Conservation (phyloP, 2,888 invertebrate genomes). For the Hofmannophila pseudospretella region DNA sequence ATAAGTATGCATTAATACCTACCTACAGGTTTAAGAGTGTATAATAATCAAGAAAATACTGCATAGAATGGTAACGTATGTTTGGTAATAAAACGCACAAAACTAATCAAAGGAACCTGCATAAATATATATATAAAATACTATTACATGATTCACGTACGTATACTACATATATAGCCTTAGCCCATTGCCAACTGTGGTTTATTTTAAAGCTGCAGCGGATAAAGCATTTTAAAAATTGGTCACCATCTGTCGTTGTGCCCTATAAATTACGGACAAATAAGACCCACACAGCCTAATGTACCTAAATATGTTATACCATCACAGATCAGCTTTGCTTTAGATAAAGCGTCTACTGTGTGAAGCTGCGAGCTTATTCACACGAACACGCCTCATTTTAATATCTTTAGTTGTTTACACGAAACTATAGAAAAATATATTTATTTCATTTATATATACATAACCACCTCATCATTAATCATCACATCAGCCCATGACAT, state of each 20-base stretch:
- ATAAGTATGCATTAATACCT: constrained; percentile 48
- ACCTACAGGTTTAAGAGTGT: constrained; percentile 29
- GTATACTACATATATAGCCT: background rate
- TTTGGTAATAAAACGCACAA: constrained; percentile 42
- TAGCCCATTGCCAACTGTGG: background rate
- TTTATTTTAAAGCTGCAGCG: constrained; percentile 37
- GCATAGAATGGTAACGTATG: constrained; percentile 45
- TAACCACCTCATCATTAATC: too few relatives aligned
- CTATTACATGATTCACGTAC: background rate
- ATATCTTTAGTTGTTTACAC: too few relatives aligned
- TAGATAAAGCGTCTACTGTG: constrained; percentile 47
- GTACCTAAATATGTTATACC: constrained; percentile 68
- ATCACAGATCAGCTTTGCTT: constrained; percentile 74
- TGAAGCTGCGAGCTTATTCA: constrained; percentile 41
- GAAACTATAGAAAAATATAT: too few relatives aligned
- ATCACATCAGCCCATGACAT: too few relatives aligned
- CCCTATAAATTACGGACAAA: constrained; percentile 32
- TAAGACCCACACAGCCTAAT: constrained; percentile 55
- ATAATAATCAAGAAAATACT: constrained; percentile 14
- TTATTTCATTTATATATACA: too few relatives aligned
- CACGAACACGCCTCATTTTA: too few relatives aligned
- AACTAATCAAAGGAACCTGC: constrained; percentile 39
- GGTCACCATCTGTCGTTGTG: constrained; percentile 33
- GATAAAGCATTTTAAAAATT: constrained; percentile 29
- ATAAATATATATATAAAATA: too few relatives aligned